These are phyloP conservation scores for Plusia festucae DNA, from an alignment of 2,888 invertebrate genomes.

Conservation along the genomic window DNA sequence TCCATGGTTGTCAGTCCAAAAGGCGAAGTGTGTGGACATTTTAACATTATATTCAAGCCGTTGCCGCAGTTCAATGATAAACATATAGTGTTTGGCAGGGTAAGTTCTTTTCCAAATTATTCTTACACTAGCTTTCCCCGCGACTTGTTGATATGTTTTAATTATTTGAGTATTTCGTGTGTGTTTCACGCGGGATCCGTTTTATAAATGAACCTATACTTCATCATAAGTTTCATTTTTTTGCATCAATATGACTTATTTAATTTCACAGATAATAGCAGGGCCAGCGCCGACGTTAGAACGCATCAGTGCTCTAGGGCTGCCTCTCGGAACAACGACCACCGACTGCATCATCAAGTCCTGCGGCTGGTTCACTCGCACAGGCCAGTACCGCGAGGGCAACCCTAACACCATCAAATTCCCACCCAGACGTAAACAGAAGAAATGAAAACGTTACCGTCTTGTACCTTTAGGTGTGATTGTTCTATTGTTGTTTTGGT, in stretches of 20 bases:
- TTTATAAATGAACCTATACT: too few species aligned
- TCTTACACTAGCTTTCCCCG: background rate
- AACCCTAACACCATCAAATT: conserved; percentile 77
- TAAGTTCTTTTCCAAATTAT: conserved; percentile 62
- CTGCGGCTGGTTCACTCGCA: conserved; percentile 76
- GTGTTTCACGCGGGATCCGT: too few species aligned
- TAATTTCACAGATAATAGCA: conserved; percentile 68
- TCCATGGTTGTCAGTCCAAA: conserved; percentile 84
- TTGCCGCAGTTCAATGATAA: conserved; percentile 86
- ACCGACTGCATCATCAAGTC: conserved; percentile 73
- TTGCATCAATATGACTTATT: background rate
- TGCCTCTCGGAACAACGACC: conserved; percentile 79
- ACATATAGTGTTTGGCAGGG: conserved; percentile 89
- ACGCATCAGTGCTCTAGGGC: conserved; percentile 83
- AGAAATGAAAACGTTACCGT: conserved; percentile 47
- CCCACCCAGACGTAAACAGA: conserved; percentile 70
- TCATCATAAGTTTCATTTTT: too few species aligned
- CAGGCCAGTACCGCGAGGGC: conserved; percentile 75
- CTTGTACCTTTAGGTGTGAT: background rate
- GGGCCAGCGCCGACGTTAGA: conserved; percentile 80
- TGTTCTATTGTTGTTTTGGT: background rate
- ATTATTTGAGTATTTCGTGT: too few species aligned
- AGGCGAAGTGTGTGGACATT: conserved; percentile 86
- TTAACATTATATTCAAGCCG: conserved; percentile 89
- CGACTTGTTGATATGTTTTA: too few species aligned